Evolutionary conservation across 1,140 invertebrate species (phyloP), one percentile per base, ranked within the genome.

Genomic region (Papilio machaon): DNA sequence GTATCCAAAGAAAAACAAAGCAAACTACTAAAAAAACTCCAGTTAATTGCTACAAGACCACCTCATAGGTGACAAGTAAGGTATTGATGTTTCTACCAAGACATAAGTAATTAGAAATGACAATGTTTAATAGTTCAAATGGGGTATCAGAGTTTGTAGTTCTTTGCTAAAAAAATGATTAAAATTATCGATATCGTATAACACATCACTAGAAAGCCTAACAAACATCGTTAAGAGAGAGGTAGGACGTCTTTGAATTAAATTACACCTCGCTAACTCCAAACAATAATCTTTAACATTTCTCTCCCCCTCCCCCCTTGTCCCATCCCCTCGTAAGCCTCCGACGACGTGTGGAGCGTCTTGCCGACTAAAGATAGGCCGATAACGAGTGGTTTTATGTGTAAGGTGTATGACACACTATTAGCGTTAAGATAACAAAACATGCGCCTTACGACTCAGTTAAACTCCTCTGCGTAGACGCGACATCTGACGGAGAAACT

Each of bases 231-330:
- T 91, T 90, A 91, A 84, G 87, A 90, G 81, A 85, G 87, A 89
- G 89, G 89, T 90, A 86, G 88, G 85, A 86, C 87, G 87, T 92
- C 90, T 93, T 88, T 86, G 89, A 94, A 94, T 94, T 92, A 92
- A 94, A 94, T 92, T 92, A 92, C 90, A 90, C 91, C 90, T 91
- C 89, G 90, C 89, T 92, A 90, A 92, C 89, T 94, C 88, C 85
- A 89, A 92, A 94, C 92, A 94, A 94, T 94, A 94, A 94, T 94
- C 92, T 93, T 91, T 89, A 91, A 88, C 91, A 87, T 87, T 87
- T 85, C 73, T 80, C 79, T 80, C 49, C 82, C 58, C 82, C 79
- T 17, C 79, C 84, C 54, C 82, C 82, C 84, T 83, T 75, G 79
- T 43, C 82, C 75, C 81, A 83, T 78, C 82, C 82, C 77, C 70